Evolutionary conservation across 1,140 invertebrate genomes (phyloP).

Genomic region (Leguminivora glycinivorella): DNA sequence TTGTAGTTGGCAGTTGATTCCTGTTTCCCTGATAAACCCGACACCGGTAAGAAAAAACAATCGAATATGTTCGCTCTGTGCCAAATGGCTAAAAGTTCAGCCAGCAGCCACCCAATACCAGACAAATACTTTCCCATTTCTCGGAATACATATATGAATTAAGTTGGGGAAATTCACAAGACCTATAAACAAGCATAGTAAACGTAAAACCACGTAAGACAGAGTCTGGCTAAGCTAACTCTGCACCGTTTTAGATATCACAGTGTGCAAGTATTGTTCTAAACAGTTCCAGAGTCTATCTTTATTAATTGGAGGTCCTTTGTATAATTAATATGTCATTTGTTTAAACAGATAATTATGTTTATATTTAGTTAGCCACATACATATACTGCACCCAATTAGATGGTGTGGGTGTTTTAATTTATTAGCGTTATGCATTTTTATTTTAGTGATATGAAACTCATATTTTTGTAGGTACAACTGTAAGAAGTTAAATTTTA

Average conservation of each 20-base stretch:
- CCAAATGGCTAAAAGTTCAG: constrained; percentile 7
- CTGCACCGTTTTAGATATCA: too few species aligned
- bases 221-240: too few species aligned
- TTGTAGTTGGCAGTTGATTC: too few species aligned
- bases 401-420: background rate
- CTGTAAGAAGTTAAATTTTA: background rate
- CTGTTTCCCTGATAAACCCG: constrained; percentile 1
- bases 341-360: too few species aligned
- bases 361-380: too few species aligned
- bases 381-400: background rate
- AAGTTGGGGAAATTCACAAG: too few species aligned
- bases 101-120: background rate
- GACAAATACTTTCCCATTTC: background rate
- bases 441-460: background rate
- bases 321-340: too few species aligned
- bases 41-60: background rate
- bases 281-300: too few species aligned
- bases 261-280: too few species aligned
- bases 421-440: background rate
- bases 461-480: background rate
- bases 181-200: too few species aligned
- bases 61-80: background rate
- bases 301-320: too few species aligned
- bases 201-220: too few species aligned
- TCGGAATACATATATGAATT: background rate